These are phyloP conservation scores for Seriola quinqueradiata DNA, from an alignment of 2,113 vertebrate genomes.

Conservation along the genomic window DNA sequence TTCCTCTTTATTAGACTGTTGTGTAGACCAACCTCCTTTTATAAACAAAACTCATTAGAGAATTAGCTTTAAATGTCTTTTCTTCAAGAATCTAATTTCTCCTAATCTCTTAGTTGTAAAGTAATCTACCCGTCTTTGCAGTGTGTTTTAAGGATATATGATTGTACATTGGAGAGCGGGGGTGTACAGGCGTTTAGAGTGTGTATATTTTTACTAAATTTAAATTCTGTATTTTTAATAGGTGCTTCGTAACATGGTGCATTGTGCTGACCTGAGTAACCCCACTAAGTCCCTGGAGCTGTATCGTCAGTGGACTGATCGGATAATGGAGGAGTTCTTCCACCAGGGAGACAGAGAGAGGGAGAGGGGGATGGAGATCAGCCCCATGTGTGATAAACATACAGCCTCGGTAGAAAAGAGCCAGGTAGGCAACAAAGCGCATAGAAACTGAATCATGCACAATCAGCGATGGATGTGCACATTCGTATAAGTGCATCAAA, in stretches of 20 bases:
- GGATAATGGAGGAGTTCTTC: slow-evolving; percentile 99
- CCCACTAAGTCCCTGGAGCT: slow-evolving; percentile 98
- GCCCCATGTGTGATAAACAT: slow-evolving; percentile 98
- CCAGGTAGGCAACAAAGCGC: slow-evolving; percentile 86
- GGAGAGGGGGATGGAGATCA: slow-evolving; percentile 98
- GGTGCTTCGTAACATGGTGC: slow-evolving; percentile 99
- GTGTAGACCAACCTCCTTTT: slow-evolving; percentile 4
- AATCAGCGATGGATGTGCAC: not conserved
- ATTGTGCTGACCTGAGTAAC: slow-evolving; percentile 98
- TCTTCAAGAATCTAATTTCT: not conserved
- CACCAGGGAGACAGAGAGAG: slow-evolving; percentile 97
- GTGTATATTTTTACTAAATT: not conserved
- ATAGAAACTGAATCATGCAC: not conserved
- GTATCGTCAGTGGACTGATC: slow-evolving; percentile 98
- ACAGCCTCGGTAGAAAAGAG: slow-evolving; percentile 98
- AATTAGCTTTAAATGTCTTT: not conserved
- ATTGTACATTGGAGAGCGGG: too few relatives aligned
- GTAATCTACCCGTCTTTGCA: not conserved
- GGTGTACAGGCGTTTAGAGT: not conserved
- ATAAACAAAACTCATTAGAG: slow-evolving; percentile 5
- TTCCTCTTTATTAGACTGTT: slow-evolving; percentile 1
- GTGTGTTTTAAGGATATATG: not conserved
- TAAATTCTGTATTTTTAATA: slow-evolving; percentile 55
- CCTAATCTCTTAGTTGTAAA: not conserved
- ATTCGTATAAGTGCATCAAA: not conserved